Evolutionary conservation across 2,113 vertebrate species (phyloP), one percentile per base, ranked within the genome.

Genomic region (Protomyctophum bolini): DNA sequence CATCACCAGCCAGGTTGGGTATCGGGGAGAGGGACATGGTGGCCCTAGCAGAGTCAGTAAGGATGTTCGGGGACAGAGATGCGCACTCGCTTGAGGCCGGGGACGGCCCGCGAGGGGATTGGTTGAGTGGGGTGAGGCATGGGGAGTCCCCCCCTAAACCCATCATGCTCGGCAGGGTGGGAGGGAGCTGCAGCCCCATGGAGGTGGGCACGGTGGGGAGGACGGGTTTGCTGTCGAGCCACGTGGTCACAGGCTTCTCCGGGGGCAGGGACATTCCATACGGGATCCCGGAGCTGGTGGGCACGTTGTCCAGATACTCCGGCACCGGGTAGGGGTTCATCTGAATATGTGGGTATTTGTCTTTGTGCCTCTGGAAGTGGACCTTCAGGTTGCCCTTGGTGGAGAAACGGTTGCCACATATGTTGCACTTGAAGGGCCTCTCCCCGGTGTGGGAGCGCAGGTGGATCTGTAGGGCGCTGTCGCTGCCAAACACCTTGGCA

Each of bases 321-420:
- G 98, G 98, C 77, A 99, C 98, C 8, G 97, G 98, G 70, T 99
- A 99, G 47, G 98, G 98, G 84, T 99, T 99, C 98, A 99, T 99
- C 89, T 99, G 97, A 91, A 99, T 98, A 83, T 99, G 98, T 63
- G 98, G 98, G 72, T 99, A 99, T 90, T 99, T 99, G 83, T 99
- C 98, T 94, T 97, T 99, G 90, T 99, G 98, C 86, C 98, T 94
- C 92, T 99, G 98, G 85, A 99, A 99, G 88, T 99, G 98, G 73
- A 99, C 97, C 91, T 99, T 99, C 61, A 99, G 90, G 88, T 99
- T 99, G 62, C 98, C 98, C 90, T 99, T 99, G 47, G 98, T 99
- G 82, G 98, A 99, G 90, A 99, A 99, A 75, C 98, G 97, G 83
- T 99, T 99, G 61, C 98, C 98, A 8, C 98, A 99, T 86, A 99